Evolutionary conservation across 37 sponge, comb jelly and placozoan species (phyloP), one percentile per base, ranked within the genome.

Genomic region (Cladorhizidae sp.): DNA sequence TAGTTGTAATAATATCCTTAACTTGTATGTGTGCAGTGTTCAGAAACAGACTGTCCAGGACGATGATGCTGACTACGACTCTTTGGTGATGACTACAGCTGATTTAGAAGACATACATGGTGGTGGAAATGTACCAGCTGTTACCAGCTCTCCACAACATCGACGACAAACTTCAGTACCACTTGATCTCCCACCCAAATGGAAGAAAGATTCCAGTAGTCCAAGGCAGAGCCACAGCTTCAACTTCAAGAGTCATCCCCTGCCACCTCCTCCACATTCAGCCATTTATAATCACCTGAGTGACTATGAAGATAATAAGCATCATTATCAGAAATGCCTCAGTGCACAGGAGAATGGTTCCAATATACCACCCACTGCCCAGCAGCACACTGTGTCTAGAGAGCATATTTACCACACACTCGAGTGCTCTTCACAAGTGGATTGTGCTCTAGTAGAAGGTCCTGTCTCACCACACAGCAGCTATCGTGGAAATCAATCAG

Each of bases 371-470:
- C 49, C 32, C 35, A 31, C 36, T 65, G 26, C 67, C 67, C 9
- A 9, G 35, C 36, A 65, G 45, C 11, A 33, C 74, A 72, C n/a
- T n/a, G 15, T 11, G 3, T 40, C 62, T 23, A 76, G 31, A 37
- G 39, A 79, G 9, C 69, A 67, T n/a, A 32, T 36, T 68, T 67
- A 68, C 35, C 57, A 67, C 25, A 64, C 65, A 1, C 67, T 78
- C 15, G 78, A 78, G 50, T 28, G 40, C 41, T 21, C 61, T 45
- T 45, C 49, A 45, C 49, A 45, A 20, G 59, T 29, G 32, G 77
- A 61, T 25, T 76, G 45, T 31, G 75, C 38, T 26, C 21, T 59
- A 15, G 57, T 5, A 45, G 49, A 45, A 45, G 49, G 8, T 45
- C 8, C 14, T 38, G n/a, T n/a, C 26, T 76, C 77, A 8, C 25